Conservation (phyloP, 2,888 invertebrate genomes). For the Monochamus alternatus region DNA sequence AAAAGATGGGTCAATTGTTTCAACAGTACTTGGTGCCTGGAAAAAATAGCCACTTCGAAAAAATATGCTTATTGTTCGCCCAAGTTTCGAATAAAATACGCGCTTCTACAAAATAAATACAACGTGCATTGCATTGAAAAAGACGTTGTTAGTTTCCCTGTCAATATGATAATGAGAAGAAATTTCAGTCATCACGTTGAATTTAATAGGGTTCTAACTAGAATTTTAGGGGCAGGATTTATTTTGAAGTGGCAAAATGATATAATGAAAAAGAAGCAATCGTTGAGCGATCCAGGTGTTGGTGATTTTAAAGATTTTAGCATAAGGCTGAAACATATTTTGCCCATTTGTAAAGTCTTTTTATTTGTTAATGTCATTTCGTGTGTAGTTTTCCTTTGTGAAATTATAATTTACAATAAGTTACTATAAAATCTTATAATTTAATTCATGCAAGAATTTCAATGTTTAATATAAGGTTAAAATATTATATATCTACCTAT, state of each 20-base stretch:
- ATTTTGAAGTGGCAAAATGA: background rate
- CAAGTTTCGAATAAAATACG: background rate
- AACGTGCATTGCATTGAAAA: background rate
- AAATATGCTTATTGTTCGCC: background rate
- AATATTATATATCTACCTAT: too few species aligned
- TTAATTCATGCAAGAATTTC: too few species aligned
- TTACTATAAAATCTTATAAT: background rate
- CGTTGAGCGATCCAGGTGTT: background rate
- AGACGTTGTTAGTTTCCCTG: background rate
- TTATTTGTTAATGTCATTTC: background rate
- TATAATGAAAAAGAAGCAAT: background rate
- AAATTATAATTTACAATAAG: background rate
- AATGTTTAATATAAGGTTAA: too few species aligned
- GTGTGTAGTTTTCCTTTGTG: background rate
- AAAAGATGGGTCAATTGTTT: background rate
- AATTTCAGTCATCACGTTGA: background rate
- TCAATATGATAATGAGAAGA: background rate
- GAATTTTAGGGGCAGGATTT: background rate
- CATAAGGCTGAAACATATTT: background rate
- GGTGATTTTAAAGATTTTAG: background rate
- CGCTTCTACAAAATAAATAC: background rate
- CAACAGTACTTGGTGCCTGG: background rate
- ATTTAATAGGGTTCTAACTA: background rate
- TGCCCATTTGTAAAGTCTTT: background rate
- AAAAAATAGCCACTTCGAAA: background rate